Evolutionary conservation across 92 coral and sea anemone genomes (phyloP).

Genomic region (Phymanthus crucifer): DNA sequence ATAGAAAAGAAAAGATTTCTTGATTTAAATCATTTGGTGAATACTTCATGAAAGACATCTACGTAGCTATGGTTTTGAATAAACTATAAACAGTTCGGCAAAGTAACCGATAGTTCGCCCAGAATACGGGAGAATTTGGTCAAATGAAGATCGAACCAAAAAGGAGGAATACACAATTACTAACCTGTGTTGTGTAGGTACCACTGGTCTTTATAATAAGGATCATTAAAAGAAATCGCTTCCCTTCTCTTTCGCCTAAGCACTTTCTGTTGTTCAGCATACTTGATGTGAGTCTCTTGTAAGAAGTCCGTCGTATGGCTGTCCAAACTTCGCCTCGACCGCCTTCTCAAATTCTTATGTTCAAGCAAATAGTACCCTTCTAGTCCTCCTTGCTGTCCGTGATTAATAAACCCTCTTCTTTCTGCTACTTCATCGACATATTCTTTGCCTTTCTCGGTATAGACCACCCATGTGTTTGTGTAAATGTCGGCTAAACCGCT

Average conservation of each 20-base stretch:
- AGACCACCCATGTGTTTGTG: conserved; percentile 96
- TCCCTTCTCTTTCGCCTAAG: conserved; percentile 79
- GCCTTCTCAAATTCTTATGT: conserved; percentile 62
- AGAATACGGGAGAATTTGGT: background rate
- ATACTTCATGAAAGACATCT: background rate
- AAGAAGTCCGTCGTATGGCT: conserved; percentile 67
- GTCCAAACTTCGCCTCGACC: conserved; percentile 71
- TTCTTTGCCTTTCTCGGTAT: conserved; percentile 71
- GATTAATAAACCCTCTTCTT: conserved; percentile 76
- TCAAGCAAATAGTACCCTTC: conserved; percentile 81
- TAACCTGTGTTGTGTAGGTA: conserved; percentile 91
- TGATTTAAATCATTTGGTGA: background rate
- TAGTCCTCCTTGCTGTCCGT: conserved; percentile 81
- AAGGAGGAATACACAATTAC: conserved; percentile 7
- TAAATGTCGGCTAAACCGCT: conserved; percentile 42
- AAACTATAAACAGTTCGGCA: background rate
- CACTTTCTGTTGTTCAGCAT: conserved; percentile 86
- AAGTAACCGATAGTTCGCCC: background rate
- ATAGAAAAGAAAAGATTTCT: too few relatives aligned
- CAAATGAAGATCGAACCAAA: background rate
- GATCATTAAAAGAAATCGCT: conserved; percentile 73
- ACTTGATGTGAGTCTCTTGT: conserved; percentile 73
- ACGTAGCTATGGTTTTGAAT: conserved; percentile 4
- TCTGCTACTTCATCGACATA: conserved; percentile 85
- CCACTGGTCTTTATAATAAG: conserved; percentile 86